Evolutionary conservation across 1,140 invertebrate genomes (phyloP).

Genomic region (Helicoverpa armigera): DNA sequence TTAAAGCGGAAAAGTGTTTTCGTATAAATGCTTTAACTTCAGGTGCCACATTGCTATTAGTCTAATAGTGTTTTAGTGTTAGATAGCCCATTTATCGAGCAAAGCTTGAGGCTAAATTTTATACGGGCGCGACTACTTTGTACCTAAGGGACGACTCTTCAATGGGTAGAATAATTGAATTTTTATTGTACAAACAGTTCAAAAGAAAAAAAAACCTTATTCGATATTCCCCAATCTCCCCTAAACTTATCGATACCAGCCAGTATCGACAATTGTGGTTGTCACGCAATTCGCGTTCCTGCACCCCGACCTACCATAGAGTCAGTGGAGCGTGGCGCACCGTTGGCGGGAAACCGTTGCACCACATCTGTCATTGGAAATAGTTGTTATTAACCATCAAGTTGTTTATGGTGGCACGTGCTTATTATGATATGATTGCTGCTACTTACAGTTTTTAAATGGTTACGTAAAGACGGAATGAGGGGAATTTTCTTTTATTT

Average conservation of each 20-base stretch:
- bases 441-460: background rate
- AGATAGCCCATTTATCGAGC: no score
- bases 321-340: constrained; percentile 46
- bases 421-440: background rate
- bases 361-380: constrained; percentile 41
- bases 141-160: no score
- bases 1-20: no score
- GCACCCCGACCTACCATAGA: background rate
- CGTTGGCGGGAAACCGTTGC: constrained; percentile 53
- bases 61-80: no score
- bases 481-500: no score
- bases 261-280: constrained; percentile 10
- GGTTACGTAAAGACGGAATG: no score
- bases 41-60: no score
- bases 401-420: background rate
- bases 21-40: no score
- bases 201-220: background rate
- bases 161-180: no score
- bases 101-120: no score
- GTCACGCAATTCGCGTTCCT: background rate
- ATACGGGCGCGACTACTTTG: no score
- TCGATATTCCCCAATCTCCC: background rate
- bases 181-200: no score
- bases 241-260: background rate
- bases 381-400: constrained; percentile 28